These are phyloP conservation scores for Gopherus flavomarginatus DNA, from an alignment of 2,113 vertebrate species.

Conservation along the genomic window DNA sequence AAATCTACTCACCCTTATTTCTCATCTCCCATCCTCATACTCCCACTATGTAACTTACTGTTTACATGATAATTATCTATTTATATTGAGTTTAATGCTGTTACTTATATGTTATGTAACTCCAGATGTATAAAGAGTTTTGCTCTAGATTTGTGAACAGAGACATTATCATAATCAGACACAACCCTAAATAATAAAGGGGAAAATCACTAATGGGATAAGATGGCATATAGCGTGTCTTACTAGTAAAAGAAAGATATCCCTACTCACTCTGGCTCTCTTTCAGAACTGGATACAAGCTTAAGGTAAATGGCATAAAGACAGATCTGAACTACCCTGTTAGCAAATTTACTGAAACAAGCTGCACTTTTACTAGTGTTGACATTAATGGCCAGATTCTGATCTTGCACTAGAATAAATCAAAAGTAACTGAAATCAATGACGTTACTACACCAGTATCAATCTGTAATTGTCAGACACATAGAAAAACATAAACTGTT, in stretches of 20 bases:
- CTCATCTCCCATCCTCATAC: background rate
- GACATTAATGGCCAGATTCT: background rate
- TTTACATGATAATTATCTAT: background rate
- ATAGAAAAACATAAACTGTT: too few relatives aligned
- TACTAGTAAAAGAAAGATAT: background rate
- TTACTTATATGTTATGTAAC: rapidly evolving
- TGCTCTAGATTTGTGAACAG: background rate
- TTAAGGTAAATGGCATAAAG: background rate
- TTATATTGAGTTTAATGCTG: background rate
- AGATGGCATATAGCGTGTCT: background rate
- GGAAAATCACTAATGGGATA: background rate
- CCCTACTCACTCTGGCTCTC: rapidly evolving
- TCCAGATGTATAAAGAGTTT: background rate
- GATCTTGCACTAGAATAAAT: background rate
- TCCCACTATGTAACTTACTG: background rate
- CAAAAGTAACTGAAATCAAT: rapidly evolving
- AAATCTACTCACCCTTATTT: background rate
- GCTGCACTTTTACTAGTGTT: background rate
- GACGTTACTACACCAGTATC: rapidly evolving
- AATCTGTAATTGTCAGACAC: background rate
- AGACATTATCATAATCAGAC: background rate
- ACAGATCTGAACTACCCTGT: background rate
- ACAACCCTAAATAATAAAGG: background rate
- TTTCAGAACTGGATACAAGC: background rate
- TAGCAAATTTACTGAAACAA: background rate